Base-by-base conservation (phyloP, 2,797 vertebrate genomes). In the Hydrocynus forskahlii region DNA sequence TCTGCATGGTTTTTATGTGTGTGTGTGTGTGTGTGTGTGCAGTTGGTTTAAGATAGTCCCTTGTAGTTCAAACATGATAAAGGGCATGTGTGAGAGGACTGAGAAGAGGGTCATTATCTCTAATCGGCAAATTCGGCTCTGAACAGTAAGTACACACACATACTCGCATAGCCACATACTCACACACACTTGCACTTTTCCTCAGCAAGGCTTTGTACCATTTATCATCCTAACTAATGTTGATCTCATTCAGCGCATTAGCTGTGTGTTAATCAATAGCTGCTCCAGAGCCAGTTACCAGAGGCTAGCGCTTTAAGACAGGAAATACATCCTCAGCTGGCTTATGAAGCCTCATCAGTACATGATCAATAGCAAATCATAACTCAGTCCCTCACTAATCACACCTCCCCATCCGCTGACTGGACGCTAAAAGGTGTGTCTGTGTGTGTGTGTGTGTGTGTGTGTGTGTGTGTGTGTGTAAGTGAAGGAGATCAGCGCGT, bases 211-310 rank as follows among this genome's bases (percentile, higher is more conserved):
- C 35, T 57, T 57, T 64, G 75, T 48, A 48, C 64, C 60, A 38
- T 82, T 72, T 72, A 67, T 82, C 68, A 74, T 60, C 48, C 60
- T 73, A 80, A 59, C 59, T 67, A 62, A 68, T 55, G 62, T 75
- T 77, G 71, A 54, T 81, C 63, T 70, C 71, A 70, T 59, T 72
- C 63, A 70, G 52, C 35, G 10, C 8, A 66, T 81, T 81, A 81
- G 63, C 62, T 45, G 75, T 81, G 78, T 45, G 69, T 52, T 75
- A 81, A 81, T 81, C 70, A 70, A 81, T 82, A 45, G 55, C 17
- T 64, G 38, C 19, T 66, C 75, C 6, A 48, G 55, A 76, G 13
- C 64, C 43, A 52, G 67, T 72, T 66, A 72, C 50, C 66, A 63
- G 23, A 50, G 23, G 38, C 75, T 50, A 55, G 45, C 64, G 5